These are phyloP conservation scores for Etheostoma perlongum DNA, from an alignment of 2,797 vertebrate genomes.

Conservation along the genomic window DNA sequence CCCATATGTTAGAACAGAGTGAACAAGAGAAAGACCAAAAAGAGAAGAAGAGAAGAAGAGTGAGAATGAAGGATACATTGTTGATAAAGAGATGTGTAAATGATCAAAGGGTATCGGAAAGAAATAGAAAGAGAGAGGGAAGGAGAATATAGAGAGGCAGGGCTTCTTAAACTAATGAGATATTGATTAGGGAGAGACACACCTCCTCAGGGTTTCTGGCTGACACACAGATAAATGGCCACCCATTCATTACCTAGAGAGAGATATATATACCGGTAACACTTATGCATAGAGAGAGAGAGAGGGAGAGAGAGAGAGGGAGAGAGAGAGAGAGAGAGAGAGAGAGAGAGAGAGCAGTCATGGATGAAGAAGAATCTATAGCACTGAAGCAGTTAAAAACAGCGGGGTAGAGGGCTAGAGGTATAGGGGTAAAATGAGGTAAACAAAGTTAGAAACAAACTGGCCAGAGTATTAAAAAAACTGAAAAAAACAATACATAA, in stretches of 20 bases:
- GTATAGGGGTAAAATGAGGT: not conserved
- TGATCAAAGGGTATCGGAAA: constrained; percentile 25
- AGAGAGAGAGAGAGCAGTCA: constrained; percentile 9
- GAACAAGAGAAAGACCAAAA: not conserved
- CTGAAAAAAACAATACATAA: not conserved
- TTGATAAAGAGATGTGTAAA: constrained; percentile 34
- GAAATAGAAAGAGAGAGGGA: constrained; percentile 10
- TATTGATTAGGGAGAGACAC: constrained; percentile 81
- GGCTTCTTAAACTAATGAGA: constrained; percentile 82
- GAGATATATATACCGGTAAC: constrained; percentile 44
- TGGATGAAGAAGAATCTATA: constrained; percentile 18
- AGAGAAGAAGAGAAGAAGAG: not conserved
- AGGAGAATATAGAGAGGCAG: constrained; percentile 44
- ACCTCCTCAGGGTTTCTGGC: constrained; percentile 69
- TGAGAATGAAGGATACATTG: not conserved
- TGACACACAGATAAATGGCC: constrained; percentile 75
- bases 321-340: not conserved
- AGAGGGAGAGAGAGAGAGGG: constrained; percentile 2
- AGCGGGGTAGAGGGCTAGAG: not conserved
- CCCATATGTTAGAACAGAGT: not conserved
- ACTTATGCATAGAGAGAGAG: constrained; percentile 32
- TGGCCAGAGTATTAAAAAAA: not conserved
- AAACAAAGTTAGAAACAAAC: not conserved
- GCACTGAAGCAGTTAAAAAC: constrained; percentile 6
- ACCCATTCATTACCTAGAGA: constrained; percentile 70